phyloP scores from a whole-genome alignment of 2,113 vertebrate genomes.

The Cyanoderma ruficeps region DNA sequence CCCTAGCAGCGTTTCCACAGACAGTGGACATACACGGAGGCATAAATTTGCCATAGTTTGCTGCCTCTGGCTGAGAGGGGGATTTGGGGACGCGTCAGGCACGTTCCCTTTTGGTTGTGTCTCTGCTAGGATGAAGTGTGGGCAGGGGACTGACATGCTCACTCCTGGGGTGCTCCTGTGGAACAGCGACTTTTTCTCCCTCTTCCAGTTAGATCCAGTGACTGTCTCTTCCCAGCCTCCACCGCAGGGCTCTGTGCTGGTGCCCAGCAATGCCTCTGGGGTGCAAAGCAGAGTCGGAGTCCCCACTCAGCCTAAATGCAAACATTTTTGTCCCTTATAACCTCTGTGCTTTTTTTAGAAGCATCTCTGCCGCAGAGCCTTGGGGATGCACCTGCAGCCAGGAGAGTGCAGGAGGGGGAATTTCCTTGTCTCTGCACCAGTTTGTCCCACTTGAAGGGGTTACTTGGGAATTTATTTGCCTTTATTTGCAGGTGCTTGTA shows the following conservation, averaged over 20 bases:
- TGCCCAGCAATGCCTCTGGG: background rate
- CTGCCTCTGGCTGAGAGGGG: background rate
- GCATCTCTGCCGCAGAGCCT: background rate
- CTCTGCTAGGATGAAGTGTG: background rate
- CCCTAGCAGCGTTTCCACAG: background rate
- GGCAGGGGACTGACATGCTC: fast-evolving
- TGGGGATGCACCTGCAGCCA: background rate
- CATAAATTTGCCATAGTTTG: fast-evolving
- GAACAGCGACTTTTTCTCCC: background rate
- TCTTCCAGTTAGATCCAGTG: background rate
- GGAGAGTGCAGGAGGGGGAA: fast-evolving
- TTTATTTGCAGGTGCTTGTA: background rate
- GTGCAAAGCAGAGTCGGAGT: background rate
- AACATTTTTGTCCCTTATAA: background rate
- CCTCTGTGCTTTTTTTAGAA: background rate
- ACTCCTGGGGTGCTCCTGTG: background rate
- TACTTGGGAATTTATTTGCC: background rate
- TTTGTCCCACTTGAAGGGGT: background rate
- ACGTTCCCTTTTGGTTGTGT: fast-evolving
- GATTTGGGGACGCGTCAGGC: background rate
- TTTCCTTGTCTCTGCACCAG: background rate
- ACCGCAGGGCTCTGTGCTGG: background rate
- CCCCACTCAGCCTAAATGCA: background rate
- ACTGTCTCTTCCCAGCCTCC: background rate
- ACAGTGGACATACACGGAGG: background rate